phyloP scores from a whole-genome alignment of 2,113 vertebrate species.

The Orthonyx spaldingii region DNA sequence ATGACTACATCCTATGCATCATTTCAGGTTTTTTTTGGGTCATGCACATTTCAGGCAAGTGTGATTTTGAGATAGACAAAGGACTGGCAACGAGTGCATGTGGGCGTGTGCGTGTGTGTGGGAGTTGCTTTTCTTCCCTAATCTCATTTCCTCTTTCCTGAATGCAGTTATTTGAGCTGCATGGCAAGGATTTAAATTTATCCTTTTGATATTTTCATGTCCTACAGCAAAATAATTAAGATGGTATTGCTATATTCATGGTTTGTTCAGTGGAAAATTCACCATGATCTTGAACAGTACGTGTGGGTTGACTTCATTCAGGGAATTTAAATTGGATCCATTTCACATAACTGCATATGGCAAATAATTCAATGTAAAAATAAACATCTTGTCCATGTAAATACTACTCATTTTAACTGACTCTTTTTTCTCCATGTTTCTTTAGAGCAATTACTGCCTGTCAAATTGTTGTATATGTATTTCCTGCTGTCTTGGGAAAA shows the following conservation, averaged over 20 bases:
- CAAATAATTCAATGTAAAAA: conserved; percentile 49
- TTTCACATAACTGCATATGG: conserved; percentile 55
- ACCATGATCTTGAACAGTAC: conserved; percentile 16
- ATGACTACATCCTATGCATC: not conserved
- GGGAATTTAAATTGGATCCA: conserved; percentile 44
- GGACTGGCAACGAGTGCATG: not conserved
- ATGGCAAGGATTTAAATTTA: conserved; percentile 33
- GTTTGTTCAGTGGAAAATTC: conserved; percentile 18
- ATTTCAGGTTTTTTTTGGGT: not conserved
- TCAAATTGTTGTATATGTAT: conserved; percentile 18
- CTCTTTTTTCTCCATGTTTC: not conserved
- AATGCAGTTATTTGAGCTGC: not conserved
- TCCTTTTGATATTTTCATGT: conserved; percentile 44
- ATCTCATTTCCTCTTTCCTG: not conserved
- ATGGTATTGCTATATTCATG: conserved; percentile 1
- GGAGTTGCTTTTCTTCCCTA: not conserved
- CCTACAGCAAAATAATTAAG: conserved; percentile 35
- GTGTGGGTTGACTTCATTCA: conserved; percentile 35
- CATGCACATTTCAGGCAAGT: not conserved
- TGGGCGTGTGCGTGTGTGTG: not conserved
- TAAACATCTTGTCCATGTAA: conserved; percentile 49
- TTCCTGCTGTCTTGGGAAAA: conserved; percentile 2
- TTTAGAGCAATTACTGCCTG: conserved; percentile 36
- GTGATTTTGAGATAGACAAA: not conserved
- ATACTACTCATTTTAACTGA: conserved; percentile 28